Base-by-base conservation (phyloP, 2,113 vertebrate species). In the Oncorhynchus clarkii region DNA sequence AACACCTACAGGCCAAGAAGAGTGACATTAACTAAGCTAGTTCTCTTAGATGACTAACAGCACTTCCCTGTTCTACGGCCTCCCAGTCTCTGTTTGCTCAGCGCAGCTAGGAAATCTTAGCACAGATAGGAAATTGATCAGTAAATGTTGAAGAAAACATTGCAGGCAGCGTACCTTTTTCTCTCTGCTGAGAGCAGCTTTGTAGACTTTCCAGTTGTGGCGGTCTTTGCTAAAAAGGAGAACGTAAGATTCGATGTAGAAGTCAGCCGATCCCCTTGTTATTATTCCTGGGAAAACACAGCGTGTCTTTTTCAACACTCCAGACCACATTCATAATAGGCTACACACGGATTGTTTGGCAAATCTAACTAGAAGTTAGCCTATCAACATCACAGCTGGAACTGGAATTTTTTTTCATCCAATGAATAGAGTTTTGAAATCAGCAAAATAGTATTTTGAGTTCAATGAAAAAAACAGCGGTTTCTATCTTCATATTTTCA, bases 171-270 rank as follows among this genome's bases (percentile, higher is more conserved):
- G 26, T 80, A 95, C 95, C 94, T 93, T 96, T 76, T 88, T 92
- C 59, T 95, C 93, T 80, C 88, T 95, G 82, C 86, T 91, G 1
- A 80, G 3, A 4, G 78, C 80, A 5, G 82, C 89, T 85, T 92
- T 95, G 89, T 95, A 96, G 51, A 78, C 79, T 83, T 88, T 95
- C 96, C 96, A 96, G 34, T 87, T 94, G 85, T 85, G 95, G 76
- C 91, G 78, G 0, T 96, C 95, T 0, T 92, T 95, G 86, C 95
- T 96, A 85, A 84, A 95, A 80, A 82, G 86, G 45, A 97, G 68
- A 3, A 45, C 70, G 89, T 91, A 96, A 75, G 94, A 91, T 0
- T 80, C 88, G 22, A 94, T 88, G 0, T 93, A 95, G 90, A 81
- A 86, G 0, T 92, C 51, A 11, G 78, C 69, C n/a, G 91, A 87